Percentiles rank a stretch among this genome's conserved stretches.
These are phyloP conservation scores for Mormyrus proboscirostris DNA, from an alignment of 2,797 vertebrate genomes.

Conservation along the genomic window DNA sequence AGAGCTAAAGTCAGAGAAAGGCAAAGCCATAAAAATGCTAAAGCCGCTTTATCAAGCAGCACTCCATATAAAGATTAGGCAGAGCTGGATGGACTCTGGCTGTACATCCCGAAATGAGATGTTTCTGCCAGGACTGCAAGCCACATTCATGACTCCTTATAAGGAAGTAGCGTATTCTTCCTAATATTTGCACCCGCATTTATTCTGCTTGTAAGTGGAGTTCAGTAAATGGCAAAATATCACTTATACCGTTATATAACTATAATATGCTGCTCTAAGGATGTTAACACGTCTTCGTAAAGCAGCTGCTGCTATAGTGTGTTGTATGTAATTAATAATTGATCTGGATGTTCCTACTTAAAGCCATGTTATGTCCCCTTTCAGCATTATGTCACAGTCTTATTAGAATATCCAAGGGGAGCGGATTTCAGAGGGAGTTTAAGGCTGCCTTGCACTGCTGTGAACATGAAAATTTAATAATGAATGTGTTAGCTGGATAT, in stretches of 20 bases:
- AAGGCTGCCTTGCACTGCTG: not conserved
- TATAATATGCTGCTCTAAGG: not conserved
- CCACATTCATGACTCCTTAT: not conserved
- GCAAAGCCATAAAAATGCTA: slow-evolving; percentile 21
- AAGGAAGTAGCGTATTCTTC: not conserved
- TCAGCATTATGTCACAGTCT: not conserved
- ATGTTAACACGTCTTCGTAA: not conserved
- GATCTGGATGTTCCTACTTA: not conserved
- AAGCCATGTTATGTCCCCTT: not conserved
- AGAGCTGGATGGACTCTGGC: not conserved
- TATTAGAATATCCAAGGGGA: not conserved
- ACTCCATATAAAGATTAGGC: slow-evolving; percentile 12
- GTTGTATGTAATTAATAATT: not conserved
- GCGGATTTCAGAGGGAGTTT: not conserved
- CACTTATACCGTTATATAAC: not conserved
- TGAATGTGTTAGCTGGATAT: slow-evolving; percentile 41
- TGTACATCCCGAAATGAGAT: slow-evolving; percentile 7
- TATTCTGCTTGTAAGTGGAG: not conserved
- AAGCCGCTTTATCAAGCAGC: slow-evolving; percentile 13
- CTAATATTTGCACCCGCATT: not conserved
- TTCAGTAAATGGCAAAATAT: not conserved
- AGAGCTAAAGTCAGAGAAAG: slow-evolving; percentile 21
- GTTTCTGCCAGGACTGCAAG: not conserved
- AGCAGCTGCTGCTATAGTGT: not conserved
- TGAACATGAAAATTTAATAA: slow-evolving; percentile 43